Evolutionary conservation across 1,140 invertebrate genomes (phyloP).

Genomic region (Bombus waltoni): DNA sequence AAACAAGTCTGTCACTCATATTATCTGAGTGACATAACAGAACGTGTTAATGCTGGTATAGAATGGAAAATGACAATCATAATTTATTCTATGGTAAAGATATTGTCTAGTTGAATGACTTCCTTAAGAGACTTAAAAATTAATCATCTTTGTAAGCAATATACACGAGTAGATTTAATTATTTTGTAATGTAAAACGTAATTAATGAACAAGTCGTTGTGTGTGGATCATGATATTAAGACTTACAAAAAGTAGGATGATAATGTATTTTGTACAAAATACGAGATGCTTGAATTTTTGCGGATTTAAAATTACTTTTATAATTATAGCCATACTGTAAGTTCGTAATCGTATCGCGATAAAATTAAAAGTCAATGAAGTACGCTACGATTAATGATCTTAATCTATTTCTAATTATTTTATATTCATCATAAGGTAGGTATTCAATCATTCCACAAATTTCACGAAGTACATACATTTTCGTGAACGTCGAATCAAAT

Average conservation of each 20-base stretch:
- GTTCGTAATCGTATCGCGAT: not conserved
- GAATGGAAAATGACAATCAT: not conserved
- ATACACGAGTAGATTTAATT: not conserved
- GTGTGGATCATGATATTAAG: rapidly evolving
- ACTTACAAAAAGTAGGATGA: not conserved
- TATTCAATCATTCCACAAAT: not conserved
- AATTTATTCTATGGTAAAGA: not conserved
- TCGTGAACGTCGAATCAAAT: not conserved
- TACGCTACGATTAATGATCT: too few species aligned
- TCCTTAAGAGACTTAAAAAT: not conserved
- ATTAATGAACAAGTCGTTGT: not conserved
- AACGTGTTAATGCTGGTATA: not conserved
- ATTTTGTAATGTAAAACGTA: not conserved
- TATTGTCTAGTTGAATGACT: not conserved
- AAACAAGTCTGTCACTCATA: not conserved
- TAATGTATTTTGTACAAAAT: not conserved
- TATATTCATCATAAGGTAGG: not conserved
- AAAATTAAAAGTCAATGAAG: not conserved
- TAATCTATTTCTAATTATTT: not conserved
- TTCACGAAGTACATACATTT: not conserved
- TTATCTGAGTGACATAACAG: not conserved
- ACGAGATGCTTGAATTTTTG: too few species aligned
- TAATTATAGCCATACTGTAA: not conserved
- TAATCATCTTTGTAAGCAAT: not conserved
- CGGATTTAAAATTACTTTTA: not conserved